Evolutionary conservation across 2,113 vertebrate genomes (phyloP).

Genomic region (Psammodynastes pulverulentus): DNA sequence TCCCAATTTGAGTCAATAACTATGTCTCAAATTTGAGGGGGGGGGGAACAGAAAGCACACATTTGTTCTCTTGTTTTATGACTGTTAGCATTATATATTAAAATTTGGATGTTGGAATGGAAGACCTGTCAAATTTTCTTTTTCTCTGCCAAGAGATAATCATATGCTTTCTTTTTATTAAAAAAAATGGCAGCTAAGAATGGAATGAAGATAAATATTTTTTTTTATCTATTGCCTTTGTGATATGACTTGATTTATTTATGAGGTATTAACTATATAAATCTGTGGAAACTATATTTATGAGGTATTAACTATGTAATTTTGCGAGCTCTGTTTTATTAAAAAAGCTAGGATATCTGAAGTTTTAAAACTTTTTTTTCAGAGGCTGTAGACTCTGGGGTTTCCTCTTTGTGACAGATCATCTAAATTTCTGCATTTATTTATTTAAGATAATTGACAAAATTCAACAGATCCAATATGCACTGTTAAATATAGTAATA

Average conservation of each 20-base stretch:
- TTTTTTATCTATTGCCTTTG: slow-evolving; percentile 27
- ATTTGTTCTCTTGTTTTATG: neutral
- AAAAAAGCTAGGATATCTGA: slow-evolving; percentile 40
- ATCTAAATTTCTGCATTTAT: slow-evolving; percentile 48
- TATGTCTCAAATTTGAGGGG: neutral
- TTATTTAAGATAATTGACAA: slow-evolving; percentile 41
- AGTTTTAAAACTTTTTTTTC: slow-evolving; percentile 28
- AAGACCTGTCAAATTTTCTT: slow-evolving; percentile 40
- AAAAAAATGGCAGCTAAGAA: slow-evolving; percentile 62
- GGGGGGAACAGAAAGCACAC: slow-evolving; percentile 9
- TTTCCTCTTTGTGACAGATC: slow-evolving; percentile 35
- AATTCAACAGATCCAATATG: slow-evolving; percentile 47
- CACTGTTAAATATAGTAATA: slow-evolving; percentile 22
- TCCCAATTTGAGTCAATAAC: neutral
- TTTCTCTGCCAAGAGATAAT: slow-evolving; percentile 26
- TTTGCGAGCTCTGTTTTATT: slow-evolving; percentile 39
- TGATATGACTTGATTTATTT: slow-evolving; percentile 10
- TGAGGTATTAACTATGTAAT: slow-evolving; percentile 39
- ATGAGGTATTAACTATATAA: neutral
- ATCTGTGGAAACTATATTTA: neutral
- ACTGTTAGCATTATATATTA: neutral
- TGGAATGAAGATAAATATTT: slow-evolving; percentile 59
- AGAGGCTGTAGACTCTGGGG: slow-evolving; percentile 40
- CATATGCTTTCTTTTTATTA: slow-evolving; percentile 43
- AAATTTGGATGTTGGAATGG: neutral